Base-by-base conservation (phyloP, 2,888 invertebrate species). In the Ennomos erosarius region DNA sequence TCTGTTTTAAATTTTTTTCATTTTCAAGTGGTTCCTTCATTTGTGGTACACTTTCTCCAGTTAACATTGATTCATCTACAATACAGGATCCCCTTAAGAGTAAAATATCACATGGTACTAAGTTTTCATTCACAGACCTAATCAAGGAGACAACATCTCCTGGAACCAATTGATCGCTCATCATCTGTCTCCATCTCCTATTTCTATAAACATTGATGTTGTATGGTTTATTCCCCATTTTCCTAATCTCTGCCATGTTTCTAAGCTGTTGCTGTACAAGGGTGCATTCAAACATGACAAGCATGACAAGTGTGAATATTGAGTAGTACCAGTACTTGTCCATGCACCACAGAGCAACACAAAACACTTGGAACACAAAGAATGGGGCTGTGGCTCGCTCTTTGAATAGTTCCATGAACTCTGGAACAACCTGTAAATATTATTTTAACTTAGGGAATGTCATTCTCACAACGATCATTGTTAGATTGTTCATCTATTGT, bases 331-430 rank as follows among this genome's bases (percentile, higher is more conserved):
- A 99, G 87, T 99, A 99, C 82, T 99, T 99, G 82, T 99, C 99
- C 69, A 99, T 93, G 89, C 99, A 99, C 99, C 99, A 99, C 2
- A 99, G 93, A 10, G 96, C 97, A 45, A 99, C 99, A 80, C 99
- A 99, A 84, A 99, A 99, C 58, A 99, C 98, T 96, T 99, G 99
- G 87, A 99, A 99, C 6, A 99, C 99, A 88, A 99, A 99, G 89
- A 99, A 99, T 1, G 99, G 99, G 0, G 99, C 99, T 0, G 99
- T 99, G 0, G 99, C 99, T 73, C 99, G 93, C 89, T 99, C 99
- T 74, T 96, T 97, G 82, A 99, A 99, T 12, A 99, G 92, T 87
- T 99, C 99, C 93, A 96, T 94, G 81, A 99, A 99, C 84, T 98
- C 98, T 0, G 99, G 99, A 12, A 99, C 97, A 59, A 98, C 95